Evolutionary conservation across 2,888 invertebrate species (phyloP).

Genomic region (Cheilosia impressa): DNA sequence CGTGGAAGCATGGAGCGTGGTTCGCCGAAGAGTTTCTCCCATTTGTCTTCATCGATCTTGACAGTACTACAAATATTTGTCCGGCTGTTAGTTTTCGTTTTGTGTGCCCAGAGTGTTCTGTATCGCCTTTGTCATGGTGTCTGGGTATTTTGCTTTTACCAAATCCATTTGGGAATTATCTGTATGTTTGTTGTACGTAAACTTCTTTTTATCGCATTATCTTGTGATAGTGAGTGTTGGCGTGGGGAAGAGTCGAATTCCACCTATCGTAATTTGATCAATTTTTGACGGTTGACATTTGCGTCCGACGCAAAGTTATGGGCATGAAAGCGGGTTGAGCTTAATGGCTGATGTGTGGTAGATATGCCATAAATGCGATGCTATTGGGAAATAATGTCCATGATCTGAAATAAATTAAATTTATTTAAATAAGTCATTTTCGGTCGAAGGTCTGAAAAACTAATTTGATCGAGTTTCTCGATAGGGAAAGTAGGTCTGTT

Average conservation of each 20-base stretch:
- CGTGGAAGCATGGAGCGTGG: background rate
- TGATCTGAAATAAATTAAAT: conserved; percentile 18
- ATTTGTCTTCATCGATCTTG: conserved; percentile 41
- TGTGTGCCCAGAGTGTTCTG: background rate
- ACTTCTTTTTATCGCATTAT: conserved; percentile 1
- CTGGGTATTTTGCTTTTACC: conserved; percentile 8
- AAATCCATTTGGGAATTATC: conserved; percentile 19
- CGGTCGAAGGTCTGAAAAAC: background rate
- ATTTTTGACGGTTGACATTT: conserved; percentile 20
- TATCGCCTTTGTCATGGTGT: conserved; percentile 1
- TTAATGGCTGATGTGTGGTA: background rate
- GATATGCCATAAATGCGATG: background rate
- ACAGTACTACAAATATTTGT: conserved; percentile 41
- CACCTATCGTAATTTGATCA: conserved; percentile 48
- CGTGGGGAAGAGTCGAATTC: conserved; percentile 22
- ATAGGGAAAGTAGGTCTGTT: background rate
- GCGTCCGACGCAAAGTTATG: background rate
- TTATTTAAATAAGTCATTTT: conserved; percentile 16
- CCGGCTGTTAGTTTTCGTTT: conserved; percentile 15
- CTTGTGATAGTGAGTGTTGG: background rate
- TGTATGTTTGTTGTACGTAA: conserved; percentile 27
- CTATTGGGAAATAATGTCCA: background rate
- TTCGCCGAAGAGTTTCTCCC: conserved; percentile 17
- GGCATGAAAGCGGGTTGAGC: conserved; percentile 11
- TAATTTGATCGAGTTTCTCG: conserved; percentile 13